These are phyloP conservation scores for Rhizomys pruinosus DNA, from an alignment of 2,113 vertebrate species.

Conservation along the genomic window DNA sequence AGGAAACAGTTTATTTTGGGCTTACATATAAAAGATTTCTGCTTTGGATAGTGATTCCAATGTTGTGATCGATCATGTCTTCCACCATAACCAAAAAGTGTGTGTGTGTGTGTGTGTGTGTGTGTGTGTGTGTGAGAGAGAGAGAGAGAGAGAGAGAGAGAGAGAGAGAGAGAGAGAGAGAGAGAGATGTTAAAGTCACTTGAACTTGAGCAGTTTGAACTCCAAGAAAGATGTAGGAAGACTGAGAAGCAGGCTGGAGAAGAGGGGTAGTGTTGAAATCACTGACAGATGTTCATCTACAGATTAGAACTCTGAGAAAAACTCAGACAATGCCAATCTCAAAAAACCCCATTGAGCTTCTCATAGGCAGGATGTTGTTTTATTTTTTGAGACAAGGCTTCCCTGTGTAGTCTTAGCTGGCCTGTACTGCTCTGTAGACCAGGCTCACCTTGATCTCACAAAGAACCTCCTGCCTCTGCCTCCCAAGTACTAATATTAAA, in stretches of 20 bases:
- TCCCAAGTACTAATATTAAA: no score
- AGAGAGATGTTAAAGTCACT: not conserved
- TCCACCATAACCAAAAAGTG: no score
- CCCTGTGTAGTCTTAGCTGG: no score
- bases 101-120: no score
- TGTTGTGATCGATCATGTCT: not conserved
- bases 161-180: no score
- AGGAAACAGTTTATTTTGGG: not conserved
- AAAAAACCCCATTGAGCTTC: not conserved
- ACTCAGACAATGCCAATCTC: not conserved
- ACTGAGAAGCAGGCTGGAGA: not conserved
- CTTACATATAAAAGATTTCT: not conserved
- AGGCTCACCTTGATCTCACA: no score
- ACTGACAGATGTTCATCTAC: not conserved
- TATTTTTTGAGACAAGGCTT: no score
- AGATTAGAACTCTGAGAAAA: not conserved
- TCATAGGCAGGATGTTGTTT: no score
- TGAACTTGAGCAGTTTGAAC: not conserved
- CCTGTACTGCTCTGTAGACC: no score
- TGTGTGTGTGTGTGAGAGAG: no score
- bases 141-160: no score
- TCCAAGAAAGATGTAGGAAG: not conserved
- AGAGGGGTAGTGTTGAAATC: not conserved
- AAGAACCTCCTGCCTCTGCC: no score
- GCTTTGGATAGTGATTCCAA: not conserved